phyloP scores from a whole-genome alignment of 2,113 vertebrate species.

The Pundamilia nyererei region DNA sequence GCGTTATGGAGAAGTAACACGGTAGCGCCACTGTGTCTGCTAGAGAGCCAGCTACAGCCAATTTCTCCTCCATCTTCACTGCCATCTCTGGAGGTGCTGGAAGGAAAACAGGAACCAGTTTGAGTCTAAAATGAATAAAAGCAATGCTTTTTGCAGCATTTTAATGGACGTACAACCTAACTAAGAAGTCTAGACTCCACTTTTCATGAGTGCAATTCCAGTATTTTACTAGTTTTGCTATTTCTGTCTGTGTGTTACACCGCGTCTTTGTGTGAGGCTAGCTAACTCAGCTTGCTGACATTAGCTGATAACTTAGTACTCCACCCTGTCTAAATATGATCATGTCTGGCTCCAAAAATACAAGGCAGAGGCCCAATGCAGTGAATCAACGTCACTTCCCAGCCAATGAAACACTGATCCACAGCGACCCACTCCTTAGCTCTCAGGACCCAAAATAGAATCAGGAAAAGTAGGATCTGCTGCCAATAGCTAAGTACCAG shows the following conservation, averaged over 20 bases:
- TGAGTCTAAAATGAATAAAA: neutral
- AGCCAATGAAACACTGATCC: neutral
- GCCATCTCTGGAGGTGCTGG: constrained; percentile 4
- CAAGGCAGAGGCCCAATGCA: neutral
- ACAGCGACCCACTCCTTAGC: neutral
- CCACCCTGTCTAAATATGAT: neutral
- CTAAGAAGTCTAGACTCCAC: neutral
- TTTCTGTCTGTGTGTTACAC: neutral
- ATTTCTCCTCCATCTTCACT: constrained; percentile 18
- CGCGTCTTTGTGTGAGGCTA: neutral
- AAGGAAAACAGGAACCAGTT: constrained; percentile 8
- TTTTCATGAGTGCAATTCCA: neutral
- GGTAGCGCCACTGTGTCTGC: constrained; percentile 78
- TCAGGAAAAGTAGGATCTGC: neutral
- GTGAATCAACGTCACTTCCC: neutral
- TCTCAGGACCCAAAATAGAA: neutral
- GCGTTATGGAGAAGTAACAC: constrained; percentile 78
- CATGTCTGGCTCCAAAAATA: neutral
- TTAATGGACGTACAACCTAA: neutral
- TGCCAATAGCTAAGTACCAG: neutral
- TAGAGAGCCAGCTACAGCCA: constrained; percentile 68
- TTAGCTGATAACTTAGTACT: neutral
- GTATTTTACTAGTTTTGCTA: neutral
- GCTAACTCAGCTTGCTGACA: neutral
- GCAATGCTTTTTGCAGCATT: neutral